These are phyloP conservation scores for Phymorhynchus buccinoides DNA, from an alignment of 1,140 invertebrate genomes.

Conservation along the genomic window DNA sequence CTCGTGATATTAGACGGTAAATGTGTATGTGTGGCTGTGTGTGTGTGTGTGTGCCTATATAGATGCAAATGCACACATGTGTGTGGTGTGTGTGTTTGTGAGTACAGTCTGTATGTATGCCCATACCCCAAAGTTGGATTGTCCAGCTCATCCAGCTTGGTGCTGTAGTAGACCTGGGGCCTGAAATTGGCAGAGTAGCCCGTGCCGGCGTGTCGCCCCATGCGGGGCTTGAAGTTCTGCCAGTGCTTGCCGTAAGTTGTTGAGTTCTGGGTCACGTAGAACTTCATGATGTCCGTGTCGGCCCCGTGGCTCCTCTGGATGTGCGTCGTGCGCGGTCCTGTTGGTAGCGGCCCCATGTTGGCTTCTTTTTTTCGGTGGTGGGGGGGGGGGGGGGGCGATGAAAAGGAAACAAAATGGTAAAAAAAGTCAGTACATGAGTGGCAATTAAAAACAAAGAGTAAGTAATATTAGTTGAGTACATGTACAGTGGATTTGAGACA, in stretches of 20 bases:
- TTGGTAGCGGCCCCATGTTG: slow-evolving; percentile 57
- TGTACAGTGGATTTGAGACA: not conserved
- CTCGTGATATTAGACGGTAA: too few species aligned
- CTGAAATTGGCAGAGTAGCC: slow-evolving; percentile 71
- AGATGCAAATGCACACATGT: too few species aligned
- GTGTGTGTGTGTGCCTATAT: too few species aligned
- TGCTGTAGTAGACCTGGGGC: slow-evolving; percentile 70
- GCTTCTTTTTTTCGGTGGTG: too few species aligned
- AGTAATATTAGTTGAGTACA: not conserved
- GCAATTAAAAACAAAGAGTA: not conserved
- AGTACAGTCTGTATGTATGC: too few species aligned
- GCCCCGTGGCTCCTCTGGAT: slow-evolving; percentile 68
- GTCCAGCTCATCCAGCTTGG: slow-evolving; percentile 69
- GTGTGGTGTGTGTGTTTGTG: too few species aligned
- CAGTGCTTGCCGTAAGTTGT: slow-evolving; percentile 69
- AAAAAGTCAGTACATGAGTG: not conserved
- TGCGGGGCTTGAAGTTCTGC: slow-evolving; percentile 70
- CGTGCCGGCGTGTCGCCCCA: slow-evolving; percentile 68
- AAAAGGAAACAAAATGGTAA: not conserved
- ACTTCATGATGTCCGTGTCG: slow-evolving; percentile 72
- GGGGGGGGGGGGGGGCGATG: not conserved
- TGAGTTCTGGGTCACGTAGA: slow-evolving; percentile 70
- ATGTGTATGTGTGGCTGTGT: too few species aligned
- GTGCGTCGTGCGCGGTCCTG: slow-evolving; percentile 62
- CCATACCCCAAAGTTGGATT: slow-evolving; percentile 65